Evolutionary conservation across 2,888 invertebrate genomes (phyloP), one percentile per base, ranked within the genome.

Genomic region (Drosophila setosimentum): DNA sequence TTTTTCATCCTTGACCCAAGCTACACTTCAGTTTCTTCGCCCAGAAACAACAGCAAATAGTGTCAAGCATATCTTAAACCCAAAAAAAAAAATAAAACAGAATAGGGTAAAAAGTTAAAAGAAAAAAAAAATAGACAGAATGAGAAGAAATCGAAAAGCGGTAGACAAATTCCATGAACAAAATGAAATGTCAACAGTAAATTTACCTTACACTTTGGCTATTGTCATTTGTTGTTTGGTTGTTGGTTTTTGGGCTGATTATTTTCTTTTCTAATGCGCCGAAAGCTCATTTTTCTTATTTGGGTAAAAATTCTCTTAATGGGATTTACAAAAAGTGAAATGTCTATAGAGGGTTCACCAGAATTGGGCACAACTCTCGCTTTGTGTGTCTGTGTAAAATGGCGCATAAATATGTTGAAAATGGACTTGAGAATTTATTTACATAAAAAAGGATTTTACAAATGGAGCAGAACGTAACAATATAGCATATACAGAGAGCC

Each of bases 321-420:
- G 90, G 86, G 85, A 86, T 86, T 86, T 89, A 64, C 68, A 87
- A 65, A 82, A 70, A 29, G 70, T 61, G 66, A 70, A 83, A 86
- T 79, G 65, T 79, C 87, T 79, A 69, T 70, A 71, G 79, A 73
- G 73, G 68, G 70, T 82, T 70, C 66, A 54, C 59, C 57, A 62
- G 66, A 71, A 73, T 67, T 69, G 68, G 63, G 67, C 67, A 53
- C 59, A 10, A 10, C 27, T 29, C 10, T 49, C 49, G 11, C 10
- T 40, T 18, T 24, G 32, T 48, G 48, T 60, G 61, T 50, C 79
- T 89, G 87, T 87, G 87, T 80, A 84, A 85, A 89, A 89, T 82
- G 90, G 86, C 86, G 88, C 88, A 86, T 89, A 89, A 86, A 86
- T 86, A 86, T 89, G 90, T 86, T 87, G 85, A 80, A 87, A 89